Evolutionary conservation across 1,140 invertebrate species (phyloP).

Genomic region (Neotoxoptera formosana): DNA sequence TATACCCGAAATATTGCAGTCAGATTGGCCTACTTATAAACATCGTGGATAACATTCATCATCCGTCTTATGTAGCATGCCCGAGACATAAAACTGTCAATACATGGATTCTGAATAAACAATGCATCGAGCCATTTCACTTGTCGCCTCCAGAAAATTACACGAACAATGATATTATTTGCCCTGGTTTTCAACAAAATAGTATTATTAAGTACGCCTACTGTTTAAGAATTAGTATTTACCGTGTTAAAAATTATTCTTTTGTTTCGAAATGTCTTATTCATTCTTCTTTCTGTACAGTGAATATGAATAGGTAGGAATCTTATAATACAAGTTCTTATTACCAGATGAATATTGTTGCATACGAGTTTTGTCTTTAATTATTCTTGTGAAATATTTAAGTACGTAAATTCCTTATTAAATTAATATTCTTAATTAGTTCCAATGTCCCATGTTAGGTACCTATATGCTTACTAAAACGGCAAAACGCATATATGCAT

Average conservation of each 20-base stretch:
- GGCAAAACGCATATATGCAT: background rate
- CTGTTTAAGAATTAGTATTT: constrained; percentile 11
- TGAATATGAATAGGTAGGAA: background rate
- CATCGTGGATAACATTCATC: background rate
- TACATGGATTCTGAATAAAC: background rate
- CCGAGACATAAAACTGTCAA: background rate
- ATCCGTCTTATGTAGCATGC: background rate
- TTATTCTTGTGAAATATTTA: background rate
- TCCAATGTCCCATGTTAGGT: too few species aligned
- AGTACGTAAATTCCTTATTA: background rate
- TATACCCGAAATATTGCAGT: background rate
- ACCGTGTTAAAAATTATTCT: background rate
- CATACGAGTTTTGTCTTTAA: background rate
- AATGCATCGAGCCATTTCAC: background rate
- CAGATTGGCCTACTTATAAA: background rate
- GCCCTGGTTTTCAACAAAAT: constrained; percentile 7
- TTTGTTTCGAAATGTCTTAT: constrained; percentile 21
- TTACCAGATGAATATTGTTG: background rate
- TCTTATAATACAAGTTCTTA: background rate
- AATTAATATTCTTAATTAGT: constrained; percentile 15
- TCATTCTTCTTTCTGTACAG: background rate
- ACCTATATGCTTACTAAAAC: background rate
- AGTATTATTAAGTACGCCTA: background rate
- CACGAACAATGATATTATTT: constrained; percentile 43
- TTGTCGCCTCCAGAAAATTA: constrained; percentile 9